Conservation (phyloP, 2,888 invertebrate species). For the Patella pellucida region DNA sequence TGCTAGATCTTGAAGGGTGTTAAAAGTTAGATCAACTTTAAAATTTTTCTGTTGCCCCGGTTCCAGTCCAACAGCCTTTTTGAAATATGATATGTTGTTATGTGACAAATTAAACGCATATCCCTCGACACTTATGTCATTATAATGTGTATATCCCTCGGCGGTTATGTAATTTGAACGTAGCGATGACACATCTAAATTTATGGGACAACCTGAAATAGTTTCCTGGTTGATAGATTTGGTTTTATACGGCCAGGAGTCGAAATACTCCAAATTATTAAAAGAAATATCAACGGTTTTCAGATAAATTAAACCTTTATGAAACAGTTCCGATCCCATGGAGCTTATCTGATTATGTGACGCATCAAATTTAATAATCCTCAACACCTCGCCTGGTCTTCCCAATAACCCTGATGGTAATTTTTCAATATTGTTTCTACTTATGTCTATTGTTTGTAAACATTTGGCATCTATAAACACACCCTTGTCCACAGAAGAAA, state of each 20-base stretch:
- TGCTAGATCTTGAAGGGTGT: background rate
- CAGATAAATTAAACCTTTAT: background rate
- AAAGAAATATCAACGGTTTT: background rate
- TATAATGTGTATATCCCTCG: too few relatives aligned
- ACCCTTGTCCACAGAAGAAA: background rate
- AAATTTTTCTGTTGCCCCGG: background rate
- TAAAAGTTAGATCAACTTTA: background rate
- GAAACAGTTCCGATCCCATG: background rate
- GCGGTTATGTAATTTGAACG: too few relatives aligned
- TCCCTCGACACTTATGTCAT: background rate
- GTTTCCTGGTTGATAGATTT: background rate
- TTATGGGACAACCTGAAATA: too few relatives aligned
- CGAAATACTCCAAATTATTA: conserved; percentile 1
- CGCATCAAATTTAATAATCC: background rate
- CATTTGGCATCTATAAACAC: background rate
- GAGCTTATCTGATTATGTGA: background rate
- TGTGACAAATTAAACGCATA: background rate
- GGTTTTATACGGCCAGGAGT: background rate
- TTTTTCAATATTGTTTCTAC: background rate
- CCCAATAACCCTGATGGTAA: background rate
- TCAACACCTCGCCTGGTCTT: background rate
- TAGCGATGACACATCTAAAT: too few relatives aligned
- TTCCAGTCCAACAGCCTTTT: background rate
- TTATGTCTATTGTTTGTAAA: background rate
- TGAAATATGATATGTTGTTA: background rate